Conservation (phyloP, 2,888 invertebrate genomes). For the Megastigmus dorsalis region DNA sequence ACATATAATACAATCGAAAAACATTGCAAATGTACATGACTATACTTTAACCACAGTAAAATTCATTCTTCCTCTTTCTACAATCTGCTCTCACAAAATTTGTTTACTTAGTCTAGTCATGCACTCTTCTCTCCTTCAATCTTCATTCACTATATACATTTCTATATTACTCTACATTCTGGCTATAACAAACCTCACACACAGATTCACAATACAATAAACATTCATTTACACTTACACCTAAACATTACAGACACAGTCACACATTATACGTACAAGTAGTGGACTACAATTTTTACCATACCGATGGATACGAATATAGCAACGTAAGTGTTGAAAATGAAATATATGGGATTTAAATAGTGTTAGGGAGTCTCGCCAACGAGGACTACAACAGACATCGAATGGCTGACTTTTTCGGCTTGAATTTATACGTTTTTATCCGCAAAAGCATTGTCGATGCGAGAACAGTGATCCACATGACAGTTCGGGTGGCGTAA, state of each 20-base stretch:
- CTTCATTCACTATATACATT: not conserved
- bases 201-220: not conserved
- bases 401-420: slow-evolving; percentile 22
- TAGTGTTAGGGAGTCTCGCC: not conserved
- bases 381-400: not conserved
- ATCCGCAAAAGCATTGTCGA: not conserved
- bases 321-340: not conserved
- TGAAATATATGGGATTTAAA: slow-evolving; percentile 6
- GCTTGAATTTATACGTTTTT: not conserved
- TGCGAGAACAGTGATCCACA: not conserved
- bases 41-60: too few species aligned
- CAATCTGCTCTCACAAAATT: slow-evolving; percentile 39
- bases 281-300: not conserved
- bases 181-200: not conserved
- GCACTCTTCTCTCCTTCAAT: not conserved
- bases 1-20: too few species aligned
- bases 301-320: not conserved
- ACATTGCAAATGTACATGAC: too few species aligned
- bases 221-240: not conserved
- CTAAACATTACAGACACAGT: not conserved
- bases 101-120: slow-evolving; percentile 26
- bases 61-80: too few species aligned
- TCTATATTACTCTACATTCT: not conserved
- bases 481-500: not conserved
- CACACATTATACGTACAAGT: not conserved